Evolutionary conservation across 2,888 invertebrate genomes (phyloP), one percentile per base, ranked within the genome.

Genomic region (Apodemia hepburni): DNA sequence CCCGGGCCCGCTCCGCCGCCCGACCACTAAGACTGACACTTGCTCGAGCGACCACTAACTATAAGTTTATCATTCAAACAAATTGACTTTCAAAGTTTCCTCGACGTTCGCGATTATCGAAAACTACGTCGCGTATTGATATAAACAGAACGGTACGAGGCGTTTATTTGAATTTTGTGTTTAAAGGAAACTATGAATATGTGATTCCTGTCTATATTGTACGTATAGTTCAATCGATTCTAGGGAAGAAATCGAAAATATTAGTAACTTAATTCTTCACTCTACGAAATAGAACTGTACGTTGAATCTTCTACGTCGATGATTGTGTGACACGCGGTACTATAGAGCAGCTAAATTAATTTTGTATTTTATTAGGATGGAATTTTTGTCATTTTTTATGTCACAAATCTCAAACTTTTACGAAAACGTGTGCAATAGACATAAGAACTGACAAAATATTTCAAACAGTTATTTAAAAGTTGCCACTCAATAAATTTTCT

Each of bases 371-470:
- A n/a, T 45, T 45, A 3, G 6, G 6, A n/a, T 45, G 45, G 8
- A 45, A 17, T 45, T n/a, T 45, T 45, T 45, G 45, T 45, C 45
- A 45, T n/a, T 45, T 45, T 45, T 45, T 45, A 45, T 45, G 45
- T 45, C 45, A 45, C 45, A n/a, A 45, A 45, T n/a, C 7, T n/a
- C n/a, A 45, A n/a, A 45, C n/a, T n/a, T 7, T 45, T n/a, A n/a
- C 3, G 6, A 2, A 45, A 45, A n/a, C 8, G n/a, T 45, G 45
- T 45, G 45, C 45, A 45, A 45, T 45, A 45, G 45, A 45, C 45
- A n/a, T 45, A 45, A n/a, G 45, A 45, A 45, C 45, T 45, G 45
- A 45, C 17, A 7, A 47, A 17, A 47, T 17, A 17, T 47, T 47
- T 47, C 8, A 47, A 17, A 1, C 45, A 17, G n/a, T 8, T 17